Conservation (phyloP, 2,113 vertebrate species). For the Herpetotheres cachinnans region DNA sequence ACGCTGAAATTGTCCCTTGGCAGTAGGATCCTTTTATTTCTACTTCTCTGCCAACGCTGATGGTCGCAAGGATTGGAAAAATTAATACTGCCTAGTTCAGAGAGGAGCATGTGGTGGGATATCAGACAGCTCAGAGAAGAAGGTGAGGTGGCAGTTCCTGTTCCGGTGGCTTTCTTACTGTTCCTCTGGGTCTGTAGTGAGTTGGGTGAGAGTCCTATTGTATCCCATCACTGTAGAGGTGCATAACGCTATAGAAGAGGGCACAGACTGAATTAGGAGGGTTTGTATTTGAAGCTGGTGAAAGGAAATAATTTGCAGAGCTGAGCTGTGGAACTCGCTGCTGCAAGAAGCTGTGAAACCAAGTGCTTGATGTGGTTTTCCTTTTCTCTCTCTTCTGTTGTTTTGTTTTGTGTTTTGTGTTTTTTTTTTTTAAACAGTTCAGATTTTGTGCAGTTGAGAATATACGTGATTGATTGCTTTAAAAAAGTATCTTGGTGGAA, state of each 20-base stretch:
- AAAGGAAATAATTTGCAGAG: neutral
- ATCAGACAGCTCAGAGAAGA: neutral
- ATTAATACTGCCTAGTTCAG: neutral
- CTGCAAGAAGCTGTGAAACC: neutral
- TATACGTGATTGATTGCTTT: neutral
- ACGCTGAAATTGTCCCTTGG: neutral
- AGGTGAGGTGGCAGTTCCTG: neutral
- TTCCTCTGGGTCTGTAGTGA: neutral
- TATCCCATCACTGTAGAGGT: neutral
- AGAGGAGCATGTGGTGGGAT: neutral
- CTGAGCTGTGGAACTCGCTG: neutral
- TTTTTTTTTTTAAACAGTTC: neutral
- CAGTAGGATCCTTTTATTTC: neutral
- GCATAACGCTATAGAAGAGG: neutral
- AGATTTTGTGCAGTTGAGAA: neutral
- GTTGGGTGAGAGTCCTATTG: neutral
- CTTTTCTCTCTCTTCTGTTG: accelerated
- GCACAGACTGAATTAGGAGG: neutral
- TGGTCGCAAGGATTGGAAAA: neutral
- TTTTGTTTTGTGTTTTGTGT: too few relatives aligned
- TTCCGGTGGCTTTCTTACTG: neutral
- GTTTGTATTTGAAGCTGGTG: neutral
- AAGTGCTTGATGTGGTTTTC: neutral
- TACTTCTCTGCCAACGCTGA: neutral
- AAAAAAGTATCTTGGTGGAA: neutral